Evolutionary conservation across 2,888 invertebrate species (phyloP), one percentile per base, ranked within the genome.

Genomic region (Heliconius ismenius): DNA sequence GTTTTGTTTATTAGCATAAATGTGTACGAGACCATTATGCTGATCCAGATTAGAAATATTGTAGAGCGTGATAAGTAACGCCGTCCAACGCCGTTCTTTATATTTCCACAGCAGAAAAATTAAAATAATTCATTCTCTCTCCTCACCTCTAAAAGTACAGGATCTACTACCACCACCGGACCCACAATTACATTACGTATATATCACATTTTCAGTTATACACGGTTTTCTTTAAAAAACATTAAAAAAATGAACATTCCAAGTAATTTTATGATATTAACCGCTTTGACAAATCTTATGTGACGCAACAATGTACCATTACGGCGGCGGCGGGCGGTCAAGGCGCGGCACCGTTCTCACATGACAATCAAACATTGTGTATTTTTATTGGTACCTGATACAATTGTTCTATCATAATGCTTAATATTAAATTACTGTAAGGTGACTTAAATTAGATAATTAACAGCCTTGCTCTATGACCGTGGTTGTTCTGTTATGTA

Each of bases 271-370:
- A 62, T 10, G 18, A n/a, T 26, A 60, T n/a, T 13, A 54, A 21
- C 15, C 62, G 26, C 60, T 73, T 62, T 73, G 78, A 78, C 78
- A 78, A 77, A 39, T 39, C 21, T 67, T 72, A 63, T 75, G 75
- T 68, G 67, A 72, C 58, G 4, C 21, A 15, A 67, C 70, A 69
- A 63, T 72, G 43, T 28, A 75, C 75, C 73, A 75, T 78, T 26
- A 28, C n/a, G 3, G 28, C 28, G 3, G 28, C 28, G 28, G 58
- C 82, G 88, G 88, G 88, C 89, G 88, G 89, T 89, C 89, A 89
- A 89, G 89, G 89, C 84, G 82, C 83, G 88, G 73, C 88, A 88
- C 82, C 83, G 82, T 89, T 89, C 89, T 83, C 89, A 89, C 84
- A 81, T 73, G 74, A 87, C 88, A 87, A 87, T 87, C 77, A 68